phyloP scores from a whole-genome alignment of 1,140 invertebrate genomes.

The Dryas iulia region DNA sequence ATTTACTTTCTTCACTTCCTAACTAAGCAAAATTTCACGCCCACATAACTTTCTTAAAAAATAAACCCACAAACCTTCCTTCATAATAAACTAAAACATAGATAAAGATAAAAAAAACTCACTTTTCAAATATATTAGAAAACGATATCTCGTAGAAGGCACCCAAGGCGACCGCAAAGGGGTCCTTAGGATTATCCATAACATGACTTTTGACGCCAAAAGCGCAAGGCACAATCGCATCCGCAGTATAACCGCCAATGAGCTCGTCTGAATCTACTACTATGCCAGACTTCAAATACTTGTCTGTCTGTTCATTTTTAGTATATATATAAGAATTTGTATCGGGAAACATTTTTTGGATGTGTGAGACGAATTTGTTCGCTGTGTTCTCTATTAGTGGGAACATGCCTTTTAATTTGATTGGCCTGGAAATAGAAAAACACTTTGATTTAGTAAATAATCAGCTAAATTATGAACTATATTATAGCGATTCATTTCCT shows the following conservation, averaged over 20 bases:
- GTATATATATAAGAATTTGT: background rate
- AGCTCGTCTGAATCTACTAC: slow-evolving; percentile 56
- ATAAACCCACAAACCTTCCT: no score
- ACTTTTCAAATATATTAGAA: slow-evolving; percentile 73
- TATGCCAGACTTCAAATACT: slow-evolving; percentile 4
- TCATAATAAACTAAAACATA: no score
- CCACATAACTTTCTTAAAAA: no score
- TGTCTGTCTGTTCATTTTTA: background rate
- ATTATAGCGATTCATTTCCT: no score
- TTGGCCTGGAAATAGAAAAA: slow-evolving; percentile 50
- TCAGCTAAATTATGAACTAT: no score
- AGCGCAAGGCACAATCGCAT: slow-evolving; percentile 71
- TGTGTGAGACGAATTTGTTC: slow-evolving; percentile 35
- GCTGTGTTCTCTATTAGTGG: slow-evolving; percentile 66
- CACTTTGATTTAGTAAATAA: background rate
- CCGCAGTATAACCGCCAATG: slow-evolving; percentile 66
- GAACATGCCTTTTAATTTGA: slow-evolving; percentile 68
- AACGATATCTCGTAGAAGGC: slow-evolving; percentile 67
- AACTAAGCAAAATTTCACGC: no score
- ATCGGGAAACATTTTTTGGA: slow-evolving; percentile 24
- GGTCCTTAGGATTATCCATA: slow-evolving; percentile 63
- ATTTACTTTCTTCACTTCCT: no score
- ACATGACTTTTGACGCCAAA: slow-evolving; percentile 69
- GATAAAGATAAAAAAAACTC: slow-evolving; percentile 31
- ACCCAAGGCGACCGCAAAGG: slow-evolving; percentile 63